Evolutionary conservation across 2,888 invertebrate species (phyloP), one percentile per base, ranked within the genome.

Genomic region (Drosophila neotestacea): DNA sequence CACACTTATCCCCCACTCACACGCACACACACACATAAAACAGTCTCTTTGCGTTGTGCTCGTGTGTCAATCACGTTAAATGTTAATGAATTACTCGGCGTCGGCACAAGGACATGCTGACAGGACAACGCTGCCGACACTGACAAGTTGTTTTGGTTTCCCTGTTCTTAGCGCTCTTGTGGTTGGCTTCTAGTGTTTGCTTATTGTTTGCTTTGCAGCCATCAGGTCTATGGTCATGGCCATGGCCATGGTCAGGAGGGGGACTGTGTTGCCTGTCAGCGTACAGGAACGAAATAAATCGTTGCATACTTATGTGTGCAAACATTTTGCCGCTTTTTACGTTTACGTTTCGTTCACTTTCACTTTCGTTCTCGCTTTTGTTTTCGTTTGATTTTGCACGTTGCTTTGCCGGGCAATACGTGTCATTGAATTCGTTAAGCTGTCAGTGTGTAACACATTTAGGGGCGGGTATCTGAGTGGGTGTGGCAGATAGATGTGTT

Each of bases 61-160:
- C 69, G 85, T 77, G 75, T 89, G 88, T 88, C 90, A 87, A 89
- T 89, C 88, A 89, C 77, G 74, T 81, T 83, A 89, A 87, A 88
- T 89, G 86, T 83, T 88, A 87, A 87, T 87, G 90, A 87, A 87
- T 89, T 89, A 85, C 83, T 83, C 67, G 75, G 64, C 76, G 68
- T 70, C 64, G 60, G 70, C 56, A 63, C 47, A 62, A 75, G 76
- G 83, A 88, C 76, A 70, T 75, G 88, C 82, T 82, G 89, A 85
- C 89, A 89, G 84, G 56, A 71, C 64, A 77, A 73, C 62, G 67
- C 65, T 39, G 66, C 41, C 46, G 67, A 61, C 73, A 64, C 88
- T 74, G 82, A 85, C 88, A 87, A 87, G 80, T 80, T 87, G 77
- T 74, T 81, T 79, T 73, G 69, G 66, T 58, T 69, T 60, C 36